These are phyloP conservation scores for Adelognathus sp. DNA, from an alignment of 2,888 invertebrate genomes.

Conservation along the genomic window DNA sequence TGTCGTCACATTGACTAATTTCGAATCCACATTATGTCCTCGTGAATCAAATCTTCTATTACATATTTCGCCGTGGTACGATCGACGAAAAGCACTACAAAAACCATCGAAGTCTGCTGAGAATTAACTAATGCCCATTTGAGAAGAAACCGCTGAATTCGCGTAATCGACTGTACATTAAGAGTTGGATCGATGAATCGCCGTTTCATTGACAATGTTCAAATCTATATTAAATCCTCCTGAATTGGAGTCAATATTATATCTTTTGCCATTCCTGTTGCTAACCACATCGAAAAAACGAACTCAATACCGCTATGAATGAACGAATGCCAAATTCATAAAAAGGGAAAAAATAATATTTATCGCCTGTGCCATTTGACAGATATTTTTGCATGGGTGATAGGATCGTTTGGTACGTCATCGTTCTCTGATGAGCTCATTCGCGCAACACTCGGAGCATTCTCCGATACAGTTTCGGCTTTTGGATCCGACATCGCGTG, in stretches of 20 bases:
- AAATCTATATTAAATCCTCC: too few relatives aligned
- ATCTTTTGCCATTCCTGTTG: too few relatives aligned
- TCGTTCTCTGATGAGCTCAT: conserved; percentile 43
- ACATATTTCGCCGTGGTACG: too few relatives aligned
- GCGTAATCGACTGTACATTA: too few relatives aligned
- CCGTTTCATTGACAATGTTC: too few relatives aligned
- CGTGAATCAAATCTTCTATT: neutral
- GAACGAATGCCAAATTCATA: neutral
- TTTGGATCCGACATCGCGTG: conserved; percentile 35
- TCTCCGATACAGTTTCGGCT: conserved; percentile 17
- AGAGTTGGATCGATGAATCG: too few relatives aligned
- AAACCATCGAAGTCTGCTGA: too few relatives aligned
- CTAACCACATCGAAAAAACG: too few relatives aligned
- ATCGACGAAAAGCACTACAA: too few relatives aligned
- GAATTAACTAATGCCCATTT: too few relatives aligned
- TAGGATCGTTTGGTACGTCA: conserved; percentile 38
- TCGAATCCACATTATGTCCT: neutral
- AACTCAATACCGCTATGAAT: neutral
- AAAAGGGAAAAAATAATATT: neutral
- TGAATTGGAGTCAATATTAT: too few relatives aligned
- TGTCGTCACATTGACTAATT: neutral
- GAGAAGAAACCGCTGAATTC: too few relatives aligned
- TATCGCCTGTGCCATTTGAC: neutral
- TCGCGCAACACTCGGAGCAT: conserved; percentile 30
- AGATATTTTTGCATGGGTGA: conserved; percentile 23